phyloP scores from a whole-genome alignment of 2,888 invertebrate species.

The Saturnia japonica region DNA sequence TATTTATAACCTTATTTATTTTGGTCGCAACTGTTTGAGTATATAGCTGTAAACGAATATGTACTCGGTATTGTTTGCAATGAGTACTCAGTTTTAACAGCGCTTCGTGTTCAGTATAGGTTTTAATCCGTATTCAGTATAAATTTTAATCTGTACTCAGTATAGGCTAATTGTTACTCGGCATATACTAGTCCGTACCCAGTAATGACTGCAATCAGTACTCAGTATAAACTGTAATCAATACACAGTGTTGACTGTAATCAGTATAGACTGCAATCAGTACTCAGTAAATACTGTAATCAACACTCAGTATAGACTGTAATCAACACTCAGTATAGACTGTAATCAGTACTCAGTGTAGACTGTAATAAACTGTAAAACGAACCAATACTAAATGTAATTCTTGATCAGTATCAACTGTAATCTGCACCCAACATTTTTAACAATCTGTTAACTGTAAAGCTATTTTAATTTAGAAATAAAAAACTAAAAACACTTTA shows the following conservation, averaged over 20 bases:
- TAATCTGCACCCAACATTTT: neutral
- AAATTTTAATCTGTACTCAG: neutral
- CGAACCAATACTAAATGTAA: neutral
- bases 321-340: neutral
- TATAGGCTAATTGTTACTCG: neutral
- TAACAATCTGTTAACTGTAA: no score
- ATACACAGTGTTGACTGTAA: no score
- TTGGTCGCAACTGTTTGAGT: neutral
- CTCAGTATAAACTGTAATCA: no score
- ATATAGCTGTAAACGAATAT: neutral
- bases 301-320: neutral
- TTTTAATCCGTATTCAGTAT: neutral
- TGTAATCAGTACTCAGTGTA: neutral
- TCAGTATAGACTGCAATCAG: neutral
- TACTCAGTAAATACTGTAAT: neutral
- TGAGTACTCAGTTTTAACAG: neutral
- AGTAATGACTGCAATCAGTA: neutral
- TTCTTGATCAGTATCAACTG: neutral
- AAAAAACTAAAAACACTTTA: neutral
- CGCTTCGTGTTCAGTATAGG: neutral
- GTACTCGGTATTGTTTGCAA: neutral
- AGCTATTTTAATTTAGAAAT: neutral
- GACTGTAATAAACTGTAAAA: neutral
- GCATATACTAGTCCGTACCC: neutral
- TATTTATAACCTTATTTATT: neutral